A percentile compares a stretch with the other conserved stretches of the same genome.
Conservation (phyloP, 1,140 invertebrate genomes). For the Trichomalopsis sarcophagae region DNA sequence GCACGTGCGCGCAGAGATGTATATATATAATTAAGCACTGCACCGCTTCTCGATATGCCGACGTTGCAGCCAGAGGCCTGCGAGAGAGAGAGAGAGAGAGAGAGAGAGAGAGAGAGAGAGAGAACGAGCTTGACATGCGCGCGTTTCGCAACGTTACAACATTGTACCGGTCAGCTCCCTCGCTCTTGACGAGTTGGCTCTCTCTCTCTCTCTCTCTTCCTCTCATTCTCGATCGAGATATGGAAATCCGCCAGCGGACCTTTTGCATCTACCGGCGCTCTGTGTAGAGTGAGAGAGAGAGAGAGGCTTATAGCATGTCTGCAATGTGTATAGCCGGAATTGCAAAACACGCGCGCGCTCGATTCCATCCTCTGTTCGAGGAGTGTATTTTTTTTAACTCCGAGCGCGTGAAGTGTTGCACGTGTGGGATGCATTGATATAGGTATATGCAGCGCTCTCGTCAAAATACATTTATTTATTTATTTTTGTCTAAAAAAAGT, state of each 20-base stretch:
- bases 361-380: conserved; percentile 31
- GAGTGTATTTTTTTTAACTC: neutral
- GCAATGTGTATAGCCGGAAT: conserved; percentile 7
- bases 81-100: neutral
- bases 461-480: no score
- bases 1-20: neutral
- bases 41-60: conserved; percentile 8
- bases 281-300: conserved; percentile 3
- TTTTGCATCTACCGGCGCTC: conserved; percentile 35
- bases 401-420: neutral
- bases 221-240: conserved; percentile 50
- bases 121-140: conserved; percentile 39
- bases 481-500: no score
- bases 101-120: neutral
- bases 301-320: neutral
- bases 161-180: conserved; percentile 43
- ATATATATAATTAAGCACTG: conserved; percentile 35
- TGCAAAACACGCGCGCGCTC: conserved; percentile 16
- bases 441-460: no score
- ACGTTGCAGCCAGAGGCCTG: conserved; percentile 29
- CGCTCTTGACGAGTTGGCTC: conserved; percentile 19
- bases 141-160: conserved; percentile 52
- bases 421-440: no score
- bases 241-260: conserved; percentile 49
- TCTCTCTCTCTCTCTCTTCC: conserved; percentile 10